Evolutionary conservation across 2,797 vertebrate species (phyloP).

Genomic region (Sebastiscus tertius): DNA sequence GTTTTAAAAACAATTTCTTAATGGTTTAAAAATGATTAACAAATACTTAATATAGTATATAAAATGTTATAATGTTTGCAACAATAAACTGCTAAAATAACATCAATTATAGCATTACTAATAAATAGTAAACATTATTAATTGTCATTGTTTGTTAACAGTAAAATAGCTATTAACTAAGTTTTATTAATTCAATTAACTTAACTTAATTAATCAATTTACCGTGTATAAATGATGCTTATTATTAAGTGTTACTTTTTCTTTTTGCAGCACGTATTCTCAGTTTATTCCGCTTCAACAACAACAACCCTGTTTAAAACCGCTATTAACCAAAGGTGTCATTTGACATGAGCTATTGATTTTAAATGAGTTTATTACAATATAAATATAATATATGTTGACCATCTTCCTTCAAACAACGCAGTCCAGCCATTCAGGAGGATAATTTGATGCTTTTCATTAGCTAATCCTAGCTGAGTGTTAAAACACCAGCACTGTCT

Average conservation of each 20-base stretch:
- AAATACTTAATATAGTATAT: too few relatives aligned
- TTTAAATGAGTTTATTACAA: neutral
- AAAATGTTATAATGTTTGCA: too few relatives aligned
- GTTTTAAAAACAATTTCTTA: too few relatives aligned
- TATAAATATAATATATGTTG: neutral
- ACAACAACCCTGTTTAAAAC: neutral
- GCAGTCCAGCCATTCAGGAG: neutral
- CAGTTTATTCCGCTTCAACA: neutral
- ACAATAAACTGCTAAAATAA: too few relatives aligned
- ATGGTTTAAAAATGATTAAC: too few relatives aligned
- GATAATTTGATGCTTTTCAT: neutral
- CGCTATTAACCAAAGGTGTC: neutral
- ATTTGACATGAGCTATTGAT: neutral
- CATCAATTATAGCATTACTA: too few relatives aligned
- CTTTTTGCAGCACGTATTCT: neutral
- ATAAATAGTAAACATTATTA: too few relatives aligned
- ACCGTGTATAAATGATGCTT: too few relatives aligned
- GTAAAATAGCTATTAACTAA: too few relatives aligned
- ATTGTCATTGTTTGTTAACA: too few relatives aligned
- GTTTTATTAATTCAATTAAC: too few relatives aligned
- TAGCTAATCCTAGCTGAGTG: neutral
- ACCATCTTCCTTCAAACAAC: neutral
- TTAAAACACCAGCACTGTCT: fast-evolving
- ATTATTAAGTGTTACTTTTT: neutral
- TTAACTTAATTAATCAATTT: too few relatives aligned